Evolutionary conservation across 2,113 vertebrate genomes (phyloP).

Genomic region (Melanostigma gelatinosum): DNA sequence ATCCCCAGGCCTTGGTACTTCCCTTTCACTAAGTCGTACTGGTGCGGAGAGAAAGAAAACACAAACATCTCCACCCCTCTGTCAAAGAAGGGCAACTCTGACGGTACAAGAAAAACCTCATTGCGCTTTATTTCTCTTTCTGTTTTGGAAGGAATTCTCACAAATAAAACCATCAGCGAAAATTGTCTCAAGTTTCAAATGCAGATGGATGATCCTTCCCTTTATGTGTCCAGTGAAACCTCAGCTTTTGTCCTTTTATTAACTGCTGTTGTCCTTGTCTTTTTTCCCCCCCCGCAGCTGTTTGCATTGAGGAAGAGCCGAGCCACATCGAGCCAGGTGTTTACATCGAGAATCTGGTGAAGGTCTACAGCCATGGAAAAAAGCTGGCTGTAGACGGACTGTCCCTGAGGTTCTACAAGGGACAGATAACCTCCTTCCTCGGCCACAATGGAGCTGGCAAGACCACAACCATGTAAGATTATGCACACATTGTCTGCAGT

Average conservation of each 20-base stretch:
- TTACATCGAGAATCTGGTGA: conserved; percentile 95
- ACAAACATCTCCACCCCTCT: conserved; percentile 73
- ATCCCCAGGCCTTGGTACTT: conserved; percentile 98
- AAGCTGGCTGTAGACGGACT: conserved; percentile 96
- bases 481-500: not conserved
- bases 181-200: not conserved
- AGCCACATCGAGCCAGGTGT: conserved; percentile 92
- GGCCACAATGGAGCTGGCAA: conserved; percentile 99
- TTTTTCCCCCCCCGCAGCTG: conserved; percentile 76
- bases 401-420: conserved; percentile 94
- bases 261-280: not conserved
- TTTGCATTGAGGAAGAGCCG: conserved; percentile 94
- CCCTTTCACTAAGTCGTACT: conserved; percentile 94
- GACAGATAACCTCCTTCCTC: conserved; percentile 97
- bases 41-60: conserved; percentile 91
- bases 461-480: conserved; percentile 97
- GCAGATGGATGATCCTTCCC: not conserved
- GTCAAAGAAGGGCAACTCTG: conserved; percentile 85
- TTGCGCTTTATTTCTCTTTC: not conserved
- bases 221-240: not conserved
- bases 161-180: not conserved
- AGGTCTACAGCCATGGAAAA: conserved; percentile 95
- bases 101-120: conserved; percentile 82
- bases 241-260: not conserved
- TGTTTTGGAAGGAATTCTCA: not conserved